A percentile compares a stretch with the other conserved stretches of the same genome.
phyloP scores from a whole-genome alignment of 2,888 invertebrate genomes.

The Rhingia rostrata region DNA sequence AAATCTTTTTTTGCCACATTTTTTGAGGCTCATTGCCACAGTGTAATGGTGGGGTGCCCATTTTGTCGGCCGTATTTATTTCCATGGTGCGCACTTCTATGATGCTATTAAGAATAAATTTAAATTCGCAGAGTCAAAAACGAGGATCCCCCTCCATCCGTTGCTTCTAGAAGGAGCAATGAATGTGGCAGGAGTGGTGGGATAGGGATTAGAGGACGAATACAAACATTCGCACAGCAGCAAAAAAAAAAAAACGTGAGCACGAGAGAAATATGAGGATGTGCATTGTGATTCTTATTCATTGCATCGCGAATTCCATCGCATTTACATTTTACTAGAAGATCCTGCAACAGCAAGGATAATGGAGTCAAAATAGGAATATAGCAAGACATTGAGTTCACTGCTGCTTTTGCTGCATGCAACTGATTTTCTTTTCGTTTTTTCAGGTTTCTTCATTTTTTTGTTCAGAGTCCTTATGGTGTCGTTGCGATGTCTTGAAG shows the following conservation, averaged over 20 bases:
- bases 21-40: not conserved
- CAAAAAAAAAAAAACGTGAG: slow-evolving; percentile 11
- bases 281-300: slow-evolving; percentile 55
- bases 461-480: slow-evolving; percentile 18
- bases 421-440: slow-evolving; percentile 13
- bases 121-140: slow-evolving; percentile 34
- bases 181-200: not conserved
- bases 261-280: slow-evolving; percentile 43
- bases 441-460: not conserved
- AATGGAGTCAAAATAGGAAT: slow-evolving; percentile 45
- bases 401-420: not conserved
- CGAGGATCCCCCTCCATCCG: slow-evolving; percentile 14
- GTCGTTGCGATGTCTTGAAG: slow-evolving; percentile 10
- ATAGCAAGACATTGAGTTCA: slow-evolving; percentile 15
- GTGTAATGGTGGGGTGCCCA: not conserved
- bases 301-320: slow-evolving; percentile 54
- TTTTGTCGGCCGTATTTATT: slow-evolving; percentile 35
- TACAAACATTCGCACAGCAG: not conserved
- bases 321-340: slow-evolving; percentile 46
- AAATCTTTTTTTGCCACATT: no score
- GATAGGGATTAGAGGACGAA: slow-evolving; percentile 6
- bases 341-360: slow-evolving; percentile 36
- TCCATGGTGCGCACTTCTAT: slow-evolving; percentile 29
- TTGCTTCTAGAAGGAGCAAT: not conserved
- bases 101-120: slow-evolving; percentile 49